These are phyloP conservation scores for Geococcyx californianus DNA, from an alignment of 2,113 vertebrate genomes.

Conservation along the genomic window DNA sequence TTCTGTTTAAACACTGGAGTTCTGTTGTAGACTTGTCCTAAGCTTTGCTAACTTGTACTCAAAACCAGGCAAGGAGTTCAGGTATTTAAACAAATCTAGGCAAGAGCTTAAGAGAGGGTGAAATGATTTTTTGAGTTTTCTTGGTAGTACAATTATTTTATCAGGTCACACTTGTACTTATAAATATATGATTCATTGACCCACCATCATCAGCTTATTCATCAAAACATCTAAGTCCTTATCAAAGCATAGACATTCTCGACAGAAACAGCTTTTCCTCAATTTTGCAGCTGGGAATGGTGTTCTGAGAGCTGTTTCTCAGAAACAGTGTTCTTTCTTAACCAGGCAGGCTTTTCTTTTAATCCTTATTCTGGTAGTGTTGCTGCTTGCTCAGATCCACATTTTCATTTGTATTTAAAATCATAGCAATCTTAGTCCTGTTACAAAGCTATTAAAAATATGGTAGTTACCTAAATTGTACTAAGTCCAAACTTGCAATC, in stretches of 20 bases:
- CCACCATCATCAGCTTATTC: neutral
- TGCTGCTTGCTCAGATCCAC: neutral
- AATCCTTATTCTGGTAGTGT: neutral
- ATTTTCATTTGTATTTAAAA: neutral
- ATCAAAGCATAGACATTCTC: neutral
- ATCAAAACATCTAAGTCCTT: neutral
- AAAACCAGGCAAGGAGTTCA: neutral
- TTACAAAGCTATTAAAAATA: neutral
- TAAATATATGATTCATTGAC: neutral
- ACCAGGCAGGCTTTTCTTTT: neutral
- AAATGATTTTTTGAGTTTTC: neutral
- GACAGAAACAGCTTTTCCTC: neutral
- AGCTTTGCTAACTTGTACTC: neutral
- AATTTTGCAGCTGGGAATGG: accelerated
- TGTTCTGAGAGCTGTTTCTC: neutral
- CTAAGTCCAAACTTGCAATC: neutral
- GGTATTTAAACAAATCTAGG: neutral
- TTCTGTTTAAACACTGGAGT: neutral
- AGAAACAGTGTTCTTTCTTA: neutral
- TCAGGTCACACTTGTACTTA: neutral
- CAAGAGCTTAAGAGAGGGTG: neutral
- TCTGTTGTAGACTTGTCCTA: neutral
- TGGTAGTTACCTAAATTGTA: neutral
- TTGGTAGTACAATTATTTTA: neutral
- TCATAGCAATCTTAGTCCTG: neutral